Evolutionary conservation across 1,140 invertebrate species (phyloP), one percentile per base, ranked within the genome.

Genomic region (Riptortus pedestris): DNA sequence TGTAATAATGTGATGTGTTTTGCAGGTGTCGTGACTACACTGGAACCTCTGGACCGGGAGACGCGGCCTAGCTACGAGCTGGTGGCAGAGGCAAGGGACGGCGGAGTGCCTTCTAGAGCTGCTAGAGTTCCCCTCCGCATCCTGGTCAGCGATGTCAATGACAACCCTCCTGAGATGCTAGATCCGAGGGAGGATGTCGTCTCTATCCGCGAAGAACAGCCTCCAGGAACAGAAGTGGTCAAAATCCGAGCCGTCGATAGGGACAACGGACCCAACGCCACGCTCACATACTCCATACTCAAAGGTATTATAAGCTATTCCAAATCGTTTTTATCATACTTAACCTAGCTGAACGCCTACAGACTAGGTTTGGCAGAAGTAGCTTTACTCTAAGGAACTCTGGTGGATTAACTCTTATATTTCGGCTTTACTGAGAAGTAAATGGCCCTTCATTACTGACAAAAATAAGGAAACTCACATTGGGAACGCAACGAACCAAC

Each of bases 101-200:
- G 88, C 72, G 93, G 93, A 0, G 79, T 77, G 1, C 87, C 91
- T 0, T 82, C 86, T 0, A 80, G 85, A 60, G 85, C 84, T 62
- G 79, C 85, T 16, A 77, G 88, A 66, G 86, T 89, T 0, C 79
- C 84, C 4, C 76, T 96, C 55, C 79, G 83, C 67, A 81, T 96
- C 0, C 77, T 79, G 64, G 84, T 91, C 2, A 80, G 82, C 16
- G 93, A 96, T 73, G 83, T 91, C 2, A 96, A 96, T 74, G 93
- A 96, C 75, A 95, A 96, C 76, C 80, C 85, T 9, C 91, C 91
- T 12, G 83, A 87, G 74, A 91, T 95, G 63, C 82, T 91, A 29
- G 89, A 93, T 74, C 91, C 90, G 5, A 83, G 87, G 71, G 88
- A 91, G 73, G 87, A 91, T 72, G 84, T 90, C 4, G 84, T 94